Base-by-base conservation (phyloP, 2,888 invertebrate species). In the Cerceris rybyensis region DNA sequence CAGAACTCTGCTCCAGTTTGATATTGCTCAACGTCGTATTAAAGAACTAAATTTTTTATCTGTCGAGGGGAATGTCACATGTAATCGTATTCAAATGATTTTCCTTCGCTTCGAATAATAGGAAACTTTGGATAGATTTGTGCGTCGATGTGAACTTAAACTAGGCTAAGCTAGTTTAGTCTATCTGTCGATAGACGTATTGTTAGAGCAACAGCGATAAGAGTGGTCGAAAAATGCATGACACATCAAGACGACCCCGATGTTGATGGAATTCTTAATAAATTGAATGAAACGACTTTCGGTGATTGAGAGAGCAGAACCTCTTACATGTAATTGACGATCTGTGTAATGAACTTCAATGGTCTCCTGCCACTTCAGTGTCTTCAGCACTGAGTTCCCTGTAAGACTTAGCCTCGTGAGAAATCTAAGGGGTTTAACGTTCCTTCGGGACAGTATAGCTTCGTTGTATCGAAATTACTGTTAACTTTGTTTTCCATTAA, bases 321-420 rank as follows among this genome's bases (percentile, higher is more conserved):
- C 81, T 81, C 73, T 81, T 79, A 81, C 74, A 67, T 70, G 71
- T 83, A 86, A 85, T 86, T 84, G 81, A 78, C 85, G 82, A 85
- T 87, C 80, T 81, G 80, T 75, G 78, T 84, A 84, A 81, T 76
- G 80, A 80, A 68, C 67, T 70, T 69, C 67, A 76, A 81, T 70
- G 70, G 70, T 59, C 78, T 81, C 63, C 50, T 60, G 60, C 61
- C 68, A 70, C 71, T 72, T 72, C 54, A 64, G 66, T 46, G 60
- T 60, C 28, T 43, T 54, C 59, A 50, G 72, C 70, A 59, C 58
- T 55, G 50, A 69, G 58, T 57, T 41, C 54, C 59, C 67, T 39
- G 13, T 50, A 54, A 68, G 43, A 64, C 67, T 39, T 42, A 28
- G 57, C 17, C 52, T 70, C 49, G 46, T 17, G 50, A 49, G 57